Conservation (phyloP, 1,140 invertebrate genomes). For the Hesperophylax magnus region DNA sequence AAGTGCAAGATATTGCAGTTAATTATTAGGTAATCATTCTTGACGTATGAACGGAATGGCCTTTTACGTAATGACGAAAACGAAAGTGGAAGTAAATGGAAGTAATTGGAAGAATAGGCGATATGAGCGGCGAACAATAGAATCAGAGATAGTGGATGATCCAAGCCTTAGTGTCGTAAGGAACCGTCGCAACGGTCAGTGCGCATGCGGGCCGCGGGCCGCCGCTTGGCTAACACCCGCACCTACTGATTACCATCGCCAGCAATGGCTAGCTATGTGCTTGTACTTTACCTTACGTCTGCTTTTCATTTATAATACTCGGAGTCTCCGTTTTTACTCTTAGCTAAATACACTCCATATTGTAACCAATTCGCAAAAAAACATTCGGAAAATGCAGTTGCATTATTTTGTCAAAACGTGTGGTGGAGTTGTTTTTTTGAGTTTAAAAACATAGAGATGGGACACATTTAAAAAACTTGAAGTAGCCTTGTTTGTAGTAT, state of each 20-base stretch:
- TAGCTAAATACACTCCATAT: no score
- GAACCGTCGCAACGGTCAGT: slow-evolving; percentile 53
- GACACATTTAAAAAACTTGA: no score
- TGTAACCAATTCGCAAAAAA: no score
- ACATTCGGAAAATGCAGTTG: no score
- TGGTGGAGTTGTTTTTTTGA: no score
- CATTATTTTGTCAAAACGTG: no score
- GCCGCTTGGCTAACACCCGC: slow-evolving; percentile 49
- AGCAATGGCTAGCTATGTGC: not conserved
- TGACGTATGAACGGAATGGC: not conserved
- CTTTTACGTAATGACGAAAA: slow-evolving; percentile 45
- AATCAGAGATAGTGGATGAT: slow-evolving; percentile 47
- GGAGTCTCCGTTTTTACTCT: no score
- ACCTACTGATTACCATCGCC: slow-evolving; percentile 33
- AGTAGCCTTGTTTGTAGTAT: no score
- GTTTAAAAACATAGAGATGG: no score
- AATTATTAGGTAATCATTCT: slow-evolving; percentile 6
- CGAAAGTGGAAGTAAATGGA: slow-evolving; percentile 42
- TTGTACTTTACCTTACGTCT: no score
- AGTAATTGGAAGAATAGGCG: slow-evolving; percentile 16
- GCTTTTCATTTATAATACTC: no score
- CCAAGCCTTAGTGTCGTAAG: slow-evolving; percentile 40
- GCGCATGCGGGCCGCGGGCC: slow-evolving; percentile 53
- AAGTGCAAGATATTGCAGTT: not conserved
- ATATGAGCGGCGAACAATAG: slow-evolving; percentile 49